Conservation (phyloP, 2,888 invertebrate species). For the Nephrotoma flavescens region DNA sequence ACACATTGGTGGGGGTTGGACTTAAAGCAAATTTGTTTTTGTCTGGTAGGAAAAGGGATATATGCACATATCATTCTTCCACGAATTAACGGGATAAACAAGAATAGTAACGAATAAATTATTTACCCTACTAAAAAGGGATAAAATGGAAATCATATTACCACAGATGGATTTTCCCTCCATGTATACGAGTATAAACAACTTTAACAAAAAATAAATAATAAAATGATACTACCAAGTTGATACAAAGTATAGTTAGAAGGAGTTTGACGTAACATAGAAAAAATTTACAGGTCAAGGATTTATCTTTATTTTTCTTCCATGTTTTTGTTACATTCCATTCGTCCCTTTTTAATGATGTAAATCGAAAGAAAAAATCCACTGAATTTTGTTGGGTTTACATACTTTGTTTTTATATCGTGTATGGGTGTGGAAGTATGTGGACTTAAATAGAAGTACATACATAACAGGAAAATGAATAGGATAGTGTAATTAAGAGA, state of each 20-base stretch:
- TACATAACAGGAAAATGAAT: background rate
- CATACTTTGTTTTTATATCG: background rate
- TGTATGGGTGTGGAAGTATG: background rate
- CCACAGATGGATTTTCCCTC: background rate
- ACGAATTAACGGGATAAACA: background rate
- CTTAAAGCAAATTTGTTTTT: too few species aligned
- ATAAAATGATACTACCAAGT: background rate
- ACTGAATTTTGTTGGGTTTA: background rate
- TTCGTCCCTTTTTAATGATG: background rate
- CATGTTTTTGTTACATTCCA: background rate
- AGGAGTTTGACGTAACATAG: background rate
- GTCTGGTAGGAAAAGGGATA: too few species aligned
- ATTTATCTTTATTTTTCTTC: background rate
- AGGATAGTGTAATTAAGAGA: background rate
- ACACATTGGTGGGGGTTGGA: too few species aligned
- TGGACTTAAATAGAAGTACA: background rate
- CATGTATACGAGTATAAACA: background rate
- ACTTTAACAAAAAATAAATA: background rate
- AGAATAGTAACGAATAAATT: background rate
- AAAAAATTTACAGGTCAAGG: background rate
- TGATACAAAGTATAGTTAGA: background rate
- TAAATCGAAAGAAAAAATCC: background rate
- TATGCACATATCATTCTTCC: background rate
- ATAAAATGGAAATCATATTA: background rate
- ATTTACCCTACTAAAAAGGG: background rate